A percentile compares a stretch with the other conserved stretches of the same genome.
Conservation (phyloP, 2,888 invertebrate genomes). For the Lucinisca nassula region DNA sequence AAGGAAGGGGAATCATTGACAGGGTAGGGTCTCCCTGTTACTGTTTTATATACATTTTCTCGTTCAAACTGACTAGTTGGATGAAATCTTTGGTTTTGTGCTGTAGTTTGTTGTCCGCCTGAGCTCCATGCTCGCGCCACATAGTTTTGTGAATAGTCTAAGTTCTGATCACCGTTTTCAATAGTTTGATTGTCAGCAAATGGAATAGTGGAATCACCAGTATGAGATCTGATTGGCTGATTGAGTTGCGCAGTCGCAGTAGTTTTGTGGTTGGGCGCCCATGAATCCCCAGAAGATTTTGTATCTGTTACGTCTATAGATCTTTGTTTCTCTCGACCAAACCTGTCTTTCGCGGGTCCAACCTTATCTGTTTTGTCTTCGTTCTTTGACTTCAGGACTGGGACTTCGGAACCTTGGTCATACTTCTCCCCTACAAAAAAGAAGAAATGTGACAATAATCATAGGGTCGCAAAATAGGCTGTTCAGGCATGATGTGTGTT, state of each 20-base stretch:
- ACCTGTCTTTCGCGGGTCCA: not conserved
- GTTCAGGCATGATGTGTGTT: too few relatives aligned
- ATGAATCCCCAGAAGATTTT: constrained; percentile 33
- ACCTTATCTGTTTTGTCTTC: constrained; percentile 38
- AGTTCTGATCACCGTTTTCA: not conserved
- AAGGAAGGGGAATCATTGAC: constrained; percentile 51
- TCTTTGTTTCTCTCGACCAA: not conserved
- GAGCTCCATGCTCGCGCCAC: not conserved
- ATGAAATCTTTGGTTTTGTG: not conserved
- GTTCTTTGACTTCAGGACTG: constrained; percentile 26
- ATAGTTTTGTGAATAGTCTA: not conserved
- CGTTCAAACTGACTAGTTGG: not conserved
- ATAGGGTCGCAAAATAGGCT: too few relatives aligned
- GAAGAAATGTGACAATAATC: too few relatives aligned
- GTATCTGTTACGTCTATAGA: constrained; percentile 49
- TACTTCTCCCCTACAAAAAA: constrained; percentile 45
- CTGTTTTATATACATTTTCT: not conserved
- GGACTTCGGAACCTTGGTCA: constrained; percentile 44
- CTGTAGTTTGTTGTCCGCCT: not conserved
- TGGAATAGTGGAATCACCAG: not conserved
- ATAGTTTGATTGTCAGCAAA: not conserved
- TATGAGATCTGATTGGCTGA: not conserved
- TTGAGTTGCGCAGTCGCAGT: not conserved
- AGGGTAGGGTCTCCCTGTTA: constrained; percentile 18
- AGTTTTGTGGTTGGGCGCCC: not conserved